These are phyloP conservation scores for Talpa occidentalis DNA, from an alignment of 2,113 vertebrate species.

Conservation along the genomic window DNA sequence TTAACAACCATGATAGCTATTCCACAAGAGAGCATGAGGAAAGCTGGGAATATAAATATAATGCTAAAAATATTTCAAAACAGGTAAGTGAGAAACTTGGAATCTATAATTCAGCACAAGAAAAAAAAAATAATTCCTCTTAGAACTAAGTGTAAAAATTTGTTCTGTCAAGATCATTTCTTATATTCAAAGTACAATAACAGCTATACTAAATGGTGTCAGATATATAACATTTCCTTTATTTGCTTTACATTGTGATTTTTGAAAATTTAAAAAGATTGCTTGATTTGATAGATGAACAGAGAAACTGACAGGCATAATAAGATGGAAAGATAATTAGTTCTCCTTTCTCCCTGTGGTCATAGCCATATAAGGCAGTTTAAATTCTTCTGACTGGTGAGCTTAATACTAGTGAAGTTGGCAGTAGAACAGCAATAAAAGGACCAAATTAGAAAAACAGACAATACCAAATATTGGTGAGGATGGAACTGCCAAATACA, in stretches of 20 bases:
- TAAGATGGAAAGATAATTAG: background rate
- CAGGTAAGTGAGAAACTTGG: background rate
- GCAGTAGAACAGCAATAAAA: background rate
- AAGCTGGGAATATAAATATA: background rate
- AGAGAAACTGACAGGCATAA: background rate
- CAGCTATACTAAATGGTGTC: background rate
- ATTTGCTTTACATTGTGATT: background rate
- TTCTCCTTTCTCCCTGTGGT: background rate
- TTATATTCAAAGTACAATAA: constrained; percentile 24
- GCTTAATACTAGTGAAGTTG: background rate
- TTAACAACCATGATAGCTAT: background rate
- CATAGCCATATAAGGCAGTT: background rate
- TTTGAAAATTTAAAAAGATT: constrained; percentile 27
- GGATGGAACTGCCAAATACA: background rate
- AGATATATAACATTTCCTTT: background rate
- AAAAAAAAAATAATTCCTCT: constrained; percentile 35
- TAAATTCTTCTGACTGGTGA: background rate
- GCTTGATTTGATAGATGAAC: background rate
- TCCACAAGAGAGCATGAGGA: background rate
- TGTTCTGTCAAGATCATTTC: constrained; percentile 30
- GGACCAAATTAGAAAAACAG: background rate
- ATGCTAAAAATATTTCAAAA: constrained; percentile 35
- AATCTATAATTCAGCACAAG: constrained; percentile 52
- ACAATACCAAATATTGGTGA: background rate
- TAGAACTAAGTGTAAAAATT: constrained; percentile 8